A percentile compares a stretch with the other conserved stretches of the same genome.
Evolutionary conservation across 2,888 invertebrate genomes (phyloP).

Genomic region (Tachina grossa): DNA sequence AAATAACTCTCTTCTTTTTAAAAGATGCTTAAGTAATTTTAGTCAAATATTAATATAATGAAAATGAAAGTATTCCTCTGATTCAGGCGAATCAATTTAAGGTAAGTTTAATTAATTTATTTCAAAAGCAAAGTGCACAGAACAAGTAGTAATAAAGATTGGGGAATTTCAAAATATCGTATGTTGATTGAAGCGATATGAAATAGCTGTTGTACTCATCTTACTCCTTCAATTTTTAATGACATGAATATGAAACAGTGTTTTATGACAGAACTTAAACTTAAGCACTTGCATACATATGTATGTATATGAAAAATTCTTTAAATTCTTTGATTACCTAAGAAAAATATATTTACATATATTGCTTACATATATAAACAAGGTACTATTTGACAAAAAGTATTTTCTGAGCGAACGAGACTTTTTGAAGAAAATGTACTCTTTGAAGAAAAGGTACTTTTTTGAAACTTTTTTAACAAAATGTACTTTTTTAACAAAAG

Average conservation of each 20-base stretch:
- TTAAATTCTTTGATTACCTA: no score
- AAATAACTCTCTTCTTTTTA: background rate
- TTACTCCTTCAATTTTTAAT: background rate
- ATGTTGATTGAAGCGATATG: conserved; percentile 11
- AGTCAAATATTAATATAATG: conserved; percentile 8
- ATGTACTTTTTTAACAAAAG: no score
- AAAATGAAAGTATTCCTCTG: conserved; percentile 3
- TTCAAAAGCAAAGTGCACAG: background rate
- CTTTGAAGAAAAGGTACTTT: no score
- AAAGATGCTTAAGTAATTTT: conserved; percentile 23
- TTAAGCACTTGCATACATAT: no score
- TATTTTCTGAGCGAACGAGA: no score
- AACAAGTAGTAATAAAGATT: conserved; percentile 15
- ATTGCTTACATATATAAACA: no score
- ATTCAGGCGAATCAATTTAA: background rate
- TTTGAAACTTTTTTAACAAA: no score
- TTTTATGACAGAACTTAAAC: background rate
- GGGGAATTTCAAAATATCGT: background rate
- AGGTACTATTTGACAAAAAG: no score
- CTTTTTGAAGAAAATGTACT: no score
- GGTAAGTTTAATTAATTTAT: conserved; percentile 1
- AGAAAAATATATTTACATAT: no score
- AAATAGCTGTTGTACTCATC: background rate
- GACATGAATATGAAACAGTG: conserved; percentile 15
- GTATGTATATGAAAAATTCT: no score